Conservation (phyloP, 1,140 invertebrate species). For the Bombus impatiens region DNA sequence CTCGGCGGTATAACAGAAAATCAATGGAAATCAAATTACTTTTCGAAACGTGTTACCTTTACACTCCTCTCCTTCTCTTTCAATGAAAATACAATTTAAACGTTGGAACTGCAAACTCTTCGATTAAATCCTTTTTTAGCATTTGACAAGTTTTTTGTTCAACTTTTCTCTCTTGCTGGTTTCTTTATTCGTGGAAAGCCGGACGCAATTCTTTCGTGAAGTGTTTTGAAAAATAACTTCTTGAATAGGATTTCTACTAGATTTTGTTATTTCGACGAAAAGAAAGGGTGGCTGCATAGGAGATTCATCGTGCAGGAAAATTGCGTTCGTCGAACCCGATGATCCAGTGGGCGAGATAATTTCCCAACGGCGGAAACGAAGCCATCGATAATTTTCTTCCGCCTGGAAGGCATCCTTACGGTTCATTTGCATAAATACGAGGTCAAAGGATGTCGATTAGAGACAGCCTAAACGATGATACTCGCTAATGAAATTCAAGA, state of each 20-base stretch:
- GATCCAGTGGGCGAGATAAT: constrained; percentile 8
- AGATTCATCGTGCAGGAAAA: not conserved
- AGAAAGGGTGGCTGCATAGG: not conserved
- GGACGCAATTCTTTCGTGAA: too few relatives aligned
- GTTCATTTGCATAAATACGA: constrained; percentile 42
- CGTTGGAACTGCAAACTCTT: too few relatives aligned
- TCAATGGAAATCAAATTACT: too few relatives aligned
- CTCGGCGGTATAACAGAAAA: too few relatives aligned
- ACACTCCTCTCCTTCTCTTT: too few relatives aligned
- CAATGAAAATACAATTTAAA: too few relatives aligned
- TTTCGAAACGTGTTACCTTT: too few relatives aligned
- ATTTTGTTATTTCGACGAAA: not conserved
- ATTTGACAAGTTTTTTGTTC: not conserved
- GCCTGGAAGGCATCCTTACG: constrained; percentile 21
- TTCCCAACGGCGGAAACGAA: constrained; percentile 35
- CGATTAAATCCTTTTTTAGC: too few relatives aligned
- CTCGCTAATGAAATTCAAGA: constrained; percentile 38
- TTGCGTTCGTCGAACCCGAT: constrained; percentile 17
- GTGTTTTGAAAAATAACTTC: too few relatives aligned
- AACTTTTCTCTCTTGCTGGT: not conserved
- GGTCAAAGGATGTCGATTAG: constrained; percentile 44
- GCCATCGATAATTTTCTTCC: constrained; percentile 37
- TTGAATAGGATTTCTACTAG: too few relatives aligned
- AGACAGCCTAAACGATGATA: constrained; percentile 16
- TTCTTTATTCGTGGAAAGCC: too few relatives aligned